phyloP scores from a whole-genome alignment of 2,888 invertebrate species.

The Glomeris marginata region DNA sequence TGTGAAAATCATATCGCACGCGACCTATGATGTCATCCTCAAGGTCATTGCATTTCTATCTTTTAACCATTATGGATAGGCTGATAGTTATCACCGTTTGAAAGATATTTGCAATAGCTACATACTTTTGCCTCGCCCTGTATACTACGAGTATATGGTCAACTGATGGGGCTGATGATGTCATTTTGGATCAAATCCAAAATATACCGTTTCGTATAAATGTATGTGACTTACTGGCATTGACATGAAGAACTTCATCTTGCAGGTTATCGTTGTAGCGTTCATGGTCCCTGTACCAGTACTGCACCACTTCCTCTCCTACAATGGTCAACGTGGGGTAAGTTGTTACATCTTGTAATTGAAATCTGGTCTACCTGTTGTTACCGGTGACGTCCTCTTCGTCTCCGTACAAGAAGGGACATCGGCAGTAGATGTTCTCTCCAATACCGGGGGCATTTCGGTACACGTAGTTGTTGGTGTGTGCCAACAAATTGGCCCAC shows the following conservation, averaged over 20 bases:
- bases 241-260: constrained; percentile 55
- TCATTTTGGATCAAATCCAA: neutral
- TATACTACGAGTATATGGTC: no score
- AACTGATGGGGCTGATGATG: no score
- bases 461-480: constrained; percentile 58
- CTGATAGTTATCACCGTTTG: no score
- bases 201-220: neutral
- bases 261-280: constrained; percentile 60
- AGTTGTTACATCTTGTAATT: neutral
- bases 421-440: constrained; percentile 62
- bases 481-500: constrained; percentile 74
- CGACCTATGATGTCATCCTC: no score
- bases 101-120: no score
- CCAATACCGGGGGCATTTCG: constrained; percentile 60
- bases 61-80: no score
- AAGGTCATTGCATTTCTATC: no score
- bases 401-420: constrained; percentile 34
- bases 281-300: constrained; percentile 64
- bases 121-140: no score
- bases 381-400: constrained; percentile 16
- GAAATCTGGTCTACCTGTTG: constrained; percentile 14
- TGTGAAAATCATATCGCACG: no score
- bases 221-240: constrained; percentile 42
- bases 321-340: constrained; percentile 3
- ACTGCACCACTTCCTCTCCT: constrained; percentile 63